phyloP scores from a whole-genome alignment of 1,140 invertebrate genomes.

The Mycetomoellerius zeteki region DNA sequence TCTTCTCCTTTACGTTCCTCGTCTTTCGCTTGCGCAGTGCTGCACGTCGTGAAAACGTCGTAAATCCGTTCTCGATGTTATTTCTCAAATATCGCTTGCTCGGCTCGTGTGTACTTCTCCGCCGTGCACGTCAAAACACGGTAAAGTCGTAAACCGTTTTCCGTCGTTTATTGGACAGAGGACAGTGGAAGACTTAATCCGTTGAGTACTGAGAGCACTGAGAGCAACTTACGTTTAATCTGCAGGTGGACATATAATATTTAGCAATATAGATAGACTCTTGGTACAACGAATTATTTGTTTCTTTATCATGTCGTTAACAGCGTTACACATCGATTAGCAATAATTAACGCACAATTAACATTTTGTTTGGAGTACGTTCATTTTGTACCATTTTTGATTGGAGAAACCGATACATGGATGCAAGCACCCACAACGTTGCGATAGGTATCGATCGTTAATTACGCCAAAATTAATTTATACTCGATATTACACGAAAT shows the following conservation, averaged over 20 bases:
- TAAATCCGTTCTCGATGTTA: conserved; percentile 64
- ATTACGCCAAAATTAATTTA: conserved; percentile 61
- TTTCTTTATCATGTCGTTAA: background rate
- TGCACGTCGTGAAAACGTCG: conserved; percentile 53
- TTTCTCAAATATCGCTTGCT: conserved; percentile 63
- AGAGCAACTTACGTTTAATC: conserved; percentile 1
- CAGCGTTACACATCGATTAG: conserved; percentile 4
- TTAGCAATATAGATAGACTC: background rate
- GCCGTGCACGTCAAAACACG: conserved; percentile 54
- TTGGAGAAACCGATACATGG: background rate
- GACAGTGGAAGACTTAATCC: conserved; percentile 48
- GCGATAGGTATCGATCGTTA: conserved; percentile 55
- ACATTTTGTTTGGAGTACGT: conserved; percentile 17
- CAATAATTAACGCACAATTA: conserved; percentile 48
- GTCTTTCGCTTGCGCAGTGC: background rate
- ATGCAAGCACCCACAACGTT: background rate
- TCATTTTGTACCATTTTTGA: conserved; percentile 7
- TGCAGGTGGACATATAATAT: conserved; percentile 25
- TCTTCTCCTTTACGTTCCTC: background rate
- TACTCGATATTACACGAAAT: conserved; percentile 55
- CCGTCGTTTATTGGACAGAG: conserved; percentile 27
- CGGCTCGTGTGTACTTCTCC: conserved; percentile 33
- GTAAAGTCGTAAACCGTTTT: conserved; percentile 57
- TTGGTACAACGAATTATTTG: background rate
- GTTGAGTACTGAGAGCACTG: background rate